A percentile compares a stretch with the other conserved stretches of the same genome.
phyloP scores from a whole-genome alignment of 2,888 invertebrate species.

The Lepidonotus clava region DNA sequence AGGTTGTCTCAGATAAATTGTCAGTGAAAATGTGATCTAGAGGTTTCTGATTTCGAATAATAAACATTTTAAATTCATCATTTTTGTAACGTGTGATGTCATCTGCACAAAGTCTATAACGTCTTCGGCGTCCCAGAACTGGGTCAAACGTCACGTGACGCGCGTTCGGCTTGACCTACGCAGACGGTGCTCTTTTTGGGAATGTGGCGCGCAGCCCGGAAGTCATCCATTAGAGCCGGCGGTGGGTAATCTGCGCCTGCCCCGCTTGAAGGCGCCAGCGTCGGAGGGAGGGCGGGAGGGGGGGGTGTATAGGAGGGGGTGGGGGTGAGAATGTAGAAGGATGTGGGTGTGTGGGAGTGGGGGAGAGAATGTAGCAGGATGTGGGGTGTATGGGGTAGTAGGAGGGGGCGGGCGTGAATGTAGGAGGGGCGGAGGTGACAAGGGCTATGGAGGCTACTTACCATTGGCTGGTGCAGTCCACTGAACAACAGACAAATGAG shows the following conservation, averaged over 20 bases:
- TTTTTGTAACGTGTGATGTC: too few relatives aligned
- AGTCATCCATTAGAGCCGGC: constrained; percentile 23
- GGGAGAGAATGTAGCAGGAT: not conserved
- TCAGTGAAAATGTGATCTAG: too few relatives aligned
- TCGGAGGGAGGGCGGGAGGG: not conserved
- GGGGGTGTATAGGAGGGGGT: not conserved
- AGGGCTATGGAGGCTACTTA: not conserved
- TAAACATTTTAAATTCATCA: too few relatives aligned
- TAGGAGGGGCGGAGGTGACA: not conserved
- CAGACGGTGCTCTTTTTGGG: not conserved
- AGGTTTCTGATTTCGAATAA: too few relatives aligned
- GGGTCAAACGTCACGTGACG: too few relatives aligned
- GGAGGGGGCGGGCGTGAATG: not conserved
- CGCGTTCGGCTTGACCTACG: constrained; percentile 11
- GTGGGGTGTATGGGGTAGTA: not conserved
- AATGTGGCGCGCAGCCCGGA: not conserved
- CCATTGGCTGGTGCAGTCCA: too few relatives aligned
- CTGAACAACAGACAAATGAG: too few relatives aligned
- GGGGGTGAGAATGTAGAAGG: not conserved
- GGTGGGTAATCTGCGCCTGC: not conserved
- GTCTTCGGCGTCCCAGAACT: too few relatives aligned
- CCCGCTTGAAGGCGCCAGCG: not conserved
- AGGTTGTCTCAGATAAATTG: too few relatives aligned
- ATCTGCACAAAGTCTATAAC: too few relatives aligned
- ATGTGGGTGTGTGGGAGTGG: not conserved